Evolutionary conservation across 2,113 vertebrate species (phyloP).

Genomic region (Amazona vittata): DNA sequence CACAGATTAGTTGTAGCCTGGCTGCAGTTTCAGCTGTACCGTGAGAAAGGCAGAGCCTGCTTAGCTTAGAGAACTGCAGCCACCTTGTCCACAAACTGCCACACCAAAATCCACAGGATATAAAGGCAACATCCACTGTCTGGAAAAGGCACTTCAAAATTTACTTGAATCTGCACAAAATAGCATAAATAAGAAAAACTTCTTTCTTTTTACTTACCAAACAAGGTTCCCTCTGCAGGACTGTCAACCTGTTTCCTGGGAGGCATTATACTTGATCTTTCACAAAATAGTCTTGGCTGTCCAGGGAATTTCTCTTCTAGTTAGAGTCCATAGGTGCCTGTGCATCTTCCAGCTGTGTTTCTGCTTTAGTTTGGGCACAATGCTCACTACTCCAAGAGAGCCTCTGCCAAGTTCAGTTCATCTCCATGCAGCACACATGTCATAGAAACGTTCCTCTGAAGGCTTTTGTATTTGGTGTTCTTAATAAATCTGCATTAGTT

Average conservation of each 20-base stretch:
- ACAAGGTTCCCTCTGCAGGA: background rate
- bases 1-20: background rate
- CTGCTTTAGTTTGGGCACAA: background rate
- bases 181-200: background rate
- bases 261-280: background rate
- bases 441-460: background rate
- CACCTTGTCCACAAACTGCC: background rate
- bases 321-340: background rate
- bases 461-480: background rate
- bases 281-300: background rate
- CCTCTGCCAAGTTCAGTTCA: background rate
- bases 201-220: constrained; percentile 30
- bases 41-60: background rate
- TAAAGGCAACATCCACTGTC: background rate
- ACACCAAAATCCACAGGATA: accelerated
- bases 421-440: background rate
- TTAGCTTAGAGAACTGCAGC: background rate
- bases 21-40: background rate
- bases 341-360: background rate
- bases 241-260: background rate
- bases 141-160: background rate
- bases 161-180: background rate
- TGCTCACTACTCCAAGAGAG: background rate
- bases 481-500: background rate
- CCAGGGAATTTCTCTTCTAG: background rate